Evolutionary conservation across 2,113 vertebrate genomes (phyloP).

Genomic region (Aix galericulata): DNA sequence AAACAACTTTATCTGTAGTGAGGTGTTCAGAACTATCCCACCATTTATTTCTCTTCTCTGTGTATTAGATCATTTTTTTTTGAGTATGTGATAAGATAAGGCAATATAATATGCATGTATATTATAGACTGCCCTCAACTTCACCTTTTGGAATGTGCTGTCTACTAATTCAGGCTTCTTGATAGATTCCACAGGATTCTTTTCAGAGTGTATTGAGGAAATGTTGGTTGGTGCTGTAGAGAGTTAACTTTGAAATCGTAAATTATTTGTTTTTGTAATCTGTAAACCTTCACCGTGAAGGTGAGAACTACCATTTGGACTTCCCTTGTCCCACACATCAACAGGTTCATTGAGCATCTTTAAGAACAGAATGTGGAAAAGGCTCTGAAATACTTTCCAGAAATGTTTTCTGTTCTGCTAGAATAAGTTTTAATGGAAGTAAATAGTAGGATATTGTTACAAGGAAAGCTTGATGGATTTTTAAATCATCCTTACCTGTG

Average conservation of each 20-base stretch:
- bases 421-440: neutral
- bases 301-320: too few relatives aligned
- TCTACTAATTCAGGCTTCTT: neutral
- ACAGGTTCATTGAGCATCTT: neutral
- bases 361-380: neutral
- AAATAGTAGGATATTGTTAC: neutral
- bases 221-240: neutral
- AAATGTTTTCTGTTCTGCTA: neutral
- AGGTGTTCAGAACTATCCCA: fast-evolving
- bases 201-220: neutral
- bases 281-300: neutral
- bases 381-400: neutral
- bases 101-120: fast-evolving
- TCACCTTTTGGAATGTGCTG: neutral
- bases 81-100: neutral
- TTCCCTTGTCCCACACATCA: neutral
- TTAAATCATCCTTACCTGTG: neutral
- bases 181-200: neutral
- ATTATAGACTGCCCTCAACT: neutral
- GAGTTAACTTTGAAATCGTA: neutral
- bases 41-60: neutral
- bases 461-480: neutral
- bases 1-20: neutral
- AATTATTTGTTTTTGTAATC: neutral
- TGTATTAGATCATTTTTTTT: neutral